Percentiles rank a stretch among this genome's conserved stretches.
phyloP scores from a whole-genome alignment of 2,113 vertebrate genomes.

The Chrysemys picta region DNA sequence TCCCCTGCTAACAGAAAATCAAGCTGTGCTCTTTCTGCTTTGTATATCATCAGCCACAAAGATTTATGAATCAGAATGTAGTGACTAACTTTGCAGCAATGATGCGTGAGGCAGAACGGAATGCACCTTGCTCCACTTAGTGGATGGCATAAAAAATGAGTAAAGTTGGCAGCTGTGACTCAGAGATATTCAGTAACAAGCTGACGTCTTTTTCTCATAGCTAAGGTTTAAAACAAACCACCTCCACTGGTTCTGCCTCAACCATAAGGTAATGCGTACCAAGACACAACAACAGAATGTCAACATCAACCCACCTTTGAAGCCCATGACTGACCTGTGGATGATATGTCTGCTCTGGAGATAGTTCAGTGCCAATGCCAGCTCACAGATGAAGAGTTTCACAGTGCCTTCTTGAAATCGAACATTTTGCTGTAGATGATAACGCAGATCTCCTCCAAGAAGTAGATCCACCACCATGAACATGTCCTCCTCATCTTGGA shows the following conservation, averaged over 20 bases:
- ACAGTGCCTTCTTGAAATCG: constrained; percentile 91
- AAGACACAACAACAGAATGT: fast-evolving
- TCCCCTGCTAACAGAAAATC: not conserved
- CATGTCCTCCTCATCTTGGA: constrained; percentile 99
- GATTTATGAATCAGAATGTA: not conserved
- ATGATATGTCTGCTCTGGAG: constrained; percentile 91
- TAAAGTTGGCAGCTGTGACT: not conserved
- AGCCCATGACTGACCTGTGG: constrained; percentile 87
- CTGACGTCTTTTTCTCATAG: not conserved
- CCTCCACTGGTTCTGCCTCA: not conserved
- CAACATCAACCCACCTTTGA: fast-evolving
- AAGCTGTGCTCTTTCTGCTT: not conserved
- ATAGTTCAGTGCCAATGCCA: constrained; percentile 93
- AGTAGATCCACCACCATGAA: constrained; percentile 99
- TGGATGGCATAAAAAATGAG: not conserved
- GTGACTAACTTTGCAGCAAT: not conserved
- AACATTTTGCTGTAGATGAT: constrained; percentile 96
- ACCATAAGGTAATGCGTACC: not conserved
- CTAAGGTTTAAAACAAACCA: not conserved
- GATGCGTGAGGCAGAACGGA: not conserved
- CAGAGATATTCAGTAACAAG: not conserved
- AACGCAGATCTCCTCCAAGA: constrained; percentile 95
- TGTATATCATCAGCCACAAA: not conserved
- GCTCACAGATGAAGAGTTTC: constrained; percentile 93
- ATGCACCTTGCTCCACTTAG: not conserved